Percentiles rank a stretch among this genome's conserved stretches.
Evolutionary conservation across 1,140 invertebrate species (phyloP).

Genomic region (Trichomalopsis sarcophagae): DNA sequence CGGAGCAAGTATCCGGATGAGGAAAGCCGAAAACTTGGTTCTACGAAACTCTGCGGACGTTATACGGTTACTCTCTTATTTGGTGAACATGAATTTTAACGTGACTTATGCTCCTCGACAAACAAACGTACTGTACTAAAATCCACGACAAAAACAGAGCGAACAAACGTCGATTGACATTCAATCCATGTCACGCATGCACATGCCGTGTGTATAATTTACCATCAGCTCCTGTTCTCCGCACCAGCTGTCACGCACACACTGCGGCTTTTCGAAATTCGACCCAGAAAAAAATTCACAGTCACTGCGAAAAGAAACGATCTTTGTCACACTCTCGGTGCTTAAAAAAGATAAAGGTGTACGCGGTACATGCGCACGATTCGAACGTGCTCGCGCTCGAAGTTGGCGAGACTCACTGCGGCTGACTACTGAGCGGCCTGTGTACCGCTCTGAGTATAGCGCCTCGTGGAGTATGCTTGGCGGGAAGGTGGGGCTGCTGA

Average conservation of each 20-base stretch:
- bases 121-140: no score
- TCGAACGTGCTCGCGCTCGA: slow-evolving; percentile 42
- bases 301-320: background rate
- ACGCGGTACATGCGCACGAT: background rate
- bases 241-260: background rate
- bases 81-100: no score
- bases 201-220: background rate
- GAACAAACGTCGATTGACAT: background rate
- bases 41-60: no score
- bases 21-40: no score
- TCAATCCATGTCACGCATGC: background rate
- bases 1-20: no score
- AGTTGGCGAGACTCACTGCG: slow-evolving; percentile 62
- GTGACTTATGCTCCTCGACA: no score
- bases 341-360: background rate
- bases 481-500: background rate
- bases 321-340: background rate
- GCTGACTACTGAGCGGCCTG: slow-evolving; percentile 8
- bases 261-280: background rate
- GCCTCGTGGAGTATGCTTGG: background rate
- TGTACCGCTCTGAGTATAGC: background rate
- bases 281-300: background rate
- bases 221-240: slow-evolving; percentile 13
- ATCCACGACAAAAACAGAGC: no score
- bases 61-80: no score